phyloP scores from a whole-genome alignment of 1,140 invertebrate species.

The Centruroides vittatus region DNA sequence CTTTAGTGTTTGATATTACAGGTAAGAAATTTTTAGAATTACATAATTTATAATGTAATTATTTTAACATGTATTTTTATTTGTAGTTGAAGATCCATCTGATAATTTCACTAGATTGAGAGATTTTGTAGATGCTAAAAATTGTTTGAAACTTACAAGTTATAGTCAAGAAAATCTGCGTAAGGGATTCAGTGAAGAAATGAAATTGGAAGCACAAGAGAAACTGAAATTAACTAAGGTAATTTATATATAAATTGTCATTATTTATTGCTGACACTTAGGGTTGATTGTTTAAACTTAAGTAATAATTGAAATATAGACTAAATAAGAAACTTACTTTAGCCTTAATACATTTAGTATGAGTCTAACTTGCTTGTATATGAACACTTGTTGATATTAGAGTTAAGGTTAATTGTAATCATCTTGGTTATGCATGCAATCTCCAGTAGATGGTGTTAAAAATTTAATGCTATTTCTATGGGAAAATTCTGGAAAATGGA shows the following conservation, averaged over 20 bases:
- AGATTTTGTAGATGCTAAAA: conserved; percentile 72
- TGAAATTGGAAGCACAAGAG: conserved; percentile 55
- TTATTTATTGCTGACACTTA: too few species aligned
- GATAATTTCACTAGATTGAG: conserved; percentile 70
- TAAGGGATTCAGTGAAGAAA: conserved; percentile 57
- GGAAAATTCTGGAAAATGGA: too few species aligned
- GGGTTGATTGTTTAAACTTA: too few species aligned
- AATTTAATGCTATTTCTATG: too few species aligned
- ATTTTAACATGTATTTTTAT: conserved; percentile 17
- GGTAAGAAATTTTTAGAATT: conserved; percentile 32
- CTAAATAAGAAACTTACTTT: too few species aligned
- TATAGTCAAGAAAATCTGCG: conserved; percentile 49
- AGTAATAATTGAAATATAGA: too few species aligned
- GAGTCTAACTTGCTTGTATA: too few species aligned
- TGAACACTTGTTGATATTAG: too few species aligned
- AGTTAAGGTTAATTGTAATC: too few species aligned
- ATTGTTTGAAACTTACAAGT: conserved; percentile 49
- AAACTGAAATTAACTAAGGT: conserved; percentile 61
- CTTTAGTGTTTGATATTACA: conserved; percentile 70
- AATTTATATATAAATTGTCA: background rate
- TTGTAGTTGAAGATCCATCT: conserved; percentile 76
- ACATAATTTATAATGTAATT: background rate
- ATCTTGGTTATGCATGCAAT: too few species aligned
- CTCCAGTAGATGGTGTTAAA: too few species aligned
- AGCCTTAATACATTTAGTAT: too few species aligned